A percentile compares a stretch with the other conserved stretches of the same genome.
Conservation (phyloP, 2,888 invertebrate genomes). For the Altica lythri region DNA sequence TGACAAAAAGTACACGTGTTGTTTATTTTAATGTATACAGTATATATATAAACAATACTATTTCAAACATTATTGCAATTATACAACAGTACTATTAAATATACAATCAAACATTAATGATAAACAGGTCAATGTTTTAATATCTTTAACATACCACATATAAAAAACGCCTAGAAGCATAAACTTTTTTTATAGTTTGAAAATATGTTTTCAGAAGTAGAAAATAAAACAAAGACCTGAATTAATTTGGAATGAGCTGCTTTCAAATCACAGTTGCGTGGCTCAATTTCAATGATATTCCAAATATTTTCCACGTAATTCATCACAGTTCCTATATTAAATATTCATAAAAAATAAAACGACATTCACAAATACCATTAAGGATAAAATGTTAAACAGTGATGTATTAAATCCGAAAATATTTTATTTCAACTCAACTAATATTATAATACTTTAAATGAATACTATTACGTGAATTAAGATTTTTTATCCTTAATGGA, state of each 20-base stretch:
- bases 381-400: neutral
- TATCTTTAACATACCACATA: neutral
- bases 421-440: neutral
- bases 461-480: too few relatives aligned
- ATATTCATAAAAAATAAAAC: neutral
- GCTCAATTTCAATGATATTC: conserved; percentile 21
- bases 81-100: conserved; percentile 35
- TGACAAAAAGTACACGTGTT: conserved; percentile 22
- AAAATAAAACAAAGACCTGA: conserved; percentile 19
- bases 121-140: conserved; percentile 24
- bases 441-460: neutral
- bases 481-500: neutral
- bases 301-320: conserved; percentile 6
- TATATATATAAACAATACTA: conserved; percentile 28
- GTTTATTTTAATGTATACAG: conserved; percentile 26
- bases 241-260: conserved; percentile 41
- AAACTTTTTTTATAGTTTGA: neutral
- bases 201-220: neutral
- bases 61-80: conserved; percentile 40
- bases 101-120: conserved; percentile 37
- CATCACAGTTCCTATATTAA: conserved; percentile 18
- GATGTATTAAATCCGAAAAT: neutral
- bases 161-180: neutral
- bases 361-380: neutral
- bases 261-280: conserved; percentile 37